Evolutionary conservation across 2,888 invertebrate genomes (phyloP), one percentile per base, ranked within the genome.

Genomic region (Hipparchia semele): DNA sequence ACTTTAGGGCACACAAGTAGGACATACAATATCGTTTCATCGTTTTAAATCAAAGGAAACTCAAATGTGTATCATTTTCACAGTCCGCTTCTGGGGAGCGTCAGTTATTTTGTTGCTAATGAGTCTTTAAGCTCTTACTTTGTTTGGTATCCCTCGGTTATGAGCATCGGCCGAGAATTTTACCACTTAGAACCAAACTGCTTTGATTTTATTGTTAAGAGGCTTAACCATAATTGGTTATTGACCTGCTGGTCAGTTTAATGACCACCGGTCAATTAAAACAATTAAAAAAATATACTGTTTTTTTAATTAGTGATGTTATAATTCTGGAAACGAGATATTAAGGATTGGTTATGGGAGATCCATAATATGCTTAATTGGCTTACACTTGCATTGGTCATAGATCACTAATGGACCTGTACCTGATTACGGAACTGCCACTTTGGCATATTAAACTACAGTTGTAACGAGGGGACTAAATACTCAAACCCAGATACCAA

Each of bases 31-130:
- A 69, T 61, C 69, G 6, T 58, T 68, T 59, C 51, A 51, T 51
- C 53, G 60, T 53, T 61, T 61, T 39, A 9, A 51, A 69, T 58
- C 53, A 53, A 69, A 69, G 60, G 68, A 45, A 61, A 53, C 69
- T 49, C 68, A 59, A 59, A 58, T 59, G 51, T 53, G 53, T 49
- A 60, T 69, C 53, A 39, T 61, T 65, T 65, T 53, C 65, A 51
- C 65, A 53, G 53, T 53, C 53, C 53, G 23, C 51, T 10, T 10
- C 65, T 13, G 49, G 49, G 64, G 51, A 23, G 51, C 53, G 39
- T 65, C 65, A 53, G 65, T 65, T 51, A 65, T 65, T 65, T 64
- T 51, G 49, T 64, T 64, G 64, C 53, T 65, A 65, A 65, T 65
- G 65, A 51, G 65, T 51, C 62, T 65, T 65, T 12, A 53, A 3